Evolutionary conservation across 1,140 invertebrate species (phyloP).

Genomic region (Sogatella furcifera): DNA sequence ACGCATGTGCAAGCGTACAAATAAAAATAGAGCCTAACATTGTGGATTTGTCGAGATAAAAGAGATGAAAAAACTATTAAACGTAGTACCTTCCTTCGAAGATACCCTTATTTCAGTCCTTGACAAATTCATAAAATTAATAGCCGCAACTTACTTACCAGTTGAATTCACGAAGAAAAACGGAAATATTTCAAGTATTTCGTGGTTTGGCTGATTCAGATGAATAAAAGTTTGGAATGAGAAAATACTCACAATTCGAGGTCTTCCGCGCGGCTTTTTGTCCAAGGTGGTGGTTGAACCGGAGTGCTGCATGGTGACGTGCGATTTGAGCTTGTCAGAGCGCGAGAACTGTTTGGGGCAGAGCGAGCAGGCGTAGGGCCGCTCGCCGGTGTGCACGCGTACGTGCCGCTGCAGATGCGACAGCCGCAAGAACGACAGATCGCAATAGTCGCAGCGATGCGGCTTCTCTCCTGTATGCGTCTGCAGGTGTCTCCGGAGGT

Average conservation of each 20-base stretch:
- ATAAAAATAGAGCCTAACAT: too few relatives aligned
- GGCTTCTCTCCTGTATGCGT: conserved; percentile 32
- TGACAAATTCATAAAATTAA: too few relatives aligned
- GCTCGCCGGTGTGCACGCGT: conserved; percentile 34
- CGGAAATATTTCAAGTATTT: too few relatives aligned
- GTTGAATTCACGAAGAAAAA: too few relatives aligned
- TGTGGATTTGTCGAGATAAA: too few relatives aligned
- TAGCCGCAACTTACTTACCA: too few relatives aligned
- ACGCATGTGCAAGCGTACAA: too few relatives aligned
- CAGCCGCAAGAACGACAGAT: conserved; percentile 32
- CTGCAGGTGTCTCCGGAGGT: conserved; percentile 28
- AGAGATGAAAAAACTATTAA: too few relatives aligned
- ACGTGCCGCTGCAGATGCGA: conserved; percentile 37
- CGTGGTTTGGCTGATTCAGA: too few relatives aligned
- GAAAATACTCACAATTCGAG: conserved; percentile 18
- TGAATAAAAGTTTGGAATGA: too few relatives aligned
- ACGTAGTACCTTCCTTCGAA: too few relatives aligned
- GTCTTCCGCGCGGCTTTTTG: conserved; percentile 20
- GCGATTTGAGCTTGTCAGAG: conserved; percentile 26
- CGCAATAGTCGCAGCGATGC: conserved; percentile 34
- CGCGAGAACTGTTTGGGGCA: conserved; percentile 26
- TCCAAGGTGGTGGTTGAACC: conserved; percentile 1
- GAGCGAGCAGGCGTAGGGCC: conserved; percentile 26
- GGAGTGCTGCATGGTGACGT: conserved; percentile 23
- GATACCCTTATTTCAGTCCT: too few relatives aligned